Evolutionary conservation across 1,140 invertebrate species (phyloP).

Genomic region (Eubasilissa regina): DNA sequence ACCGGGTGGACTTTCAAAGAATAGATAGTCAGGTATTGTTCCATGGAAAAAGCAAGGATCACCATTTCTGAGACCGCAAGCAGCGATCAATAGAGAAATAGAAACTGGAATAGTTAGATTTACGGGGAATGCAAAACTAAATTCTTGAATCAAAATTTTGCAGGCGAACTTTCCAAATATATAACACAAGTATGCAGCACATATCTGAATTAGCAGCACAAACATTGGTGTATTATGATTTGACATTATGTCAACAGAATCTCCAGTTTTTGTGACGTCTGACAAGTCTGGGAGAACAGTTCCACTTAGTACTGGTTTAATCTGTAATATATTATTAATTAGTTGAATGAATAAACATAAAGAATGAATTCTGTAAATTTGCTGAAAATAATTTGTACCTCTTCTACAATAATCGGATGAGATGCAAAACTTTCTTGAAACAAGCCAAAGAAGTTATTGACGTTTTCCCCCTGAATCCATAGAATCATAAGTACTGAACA

Average conservation of each 20-base stretch:
- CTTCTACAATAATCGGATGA: slow-evolving; percentile 85
- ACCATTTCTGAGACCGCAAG: slow-evolving; percentile 89
- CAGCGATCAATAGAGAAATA: slow-evolving; percentile 91
- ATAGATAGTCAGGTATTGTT: slow-evolving; percentile 89
- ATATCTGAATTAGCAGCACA: slow-evolving; percentile 87
- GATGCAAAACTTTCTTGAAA: slow-evolving; percentile 83
- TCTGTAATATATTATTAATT: slow-evolving; percentile 65
- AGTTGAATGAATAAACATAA: background rate
- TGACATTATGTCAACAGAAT: slow-evolving; percentile 80
- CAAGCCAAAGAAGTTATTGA: slow-evolving; percentile 84
- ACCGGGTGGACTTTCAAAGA: slow-evolving; percentile 88
- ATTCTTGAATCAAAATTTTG: slow-evolving; percentile 96
- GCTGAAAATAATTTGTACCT: slow-evolving; percentile 68
- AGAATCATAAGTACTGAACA: slow-evolving; percentile 82
- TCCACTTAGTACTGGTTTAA: slow-evolving; percentile 72
- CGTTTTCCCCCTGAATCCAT: slow-evolving; percentile 82
- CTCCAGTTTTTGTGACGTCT: slow-evolving; percentile 80
- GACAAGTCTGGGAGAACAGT: slow-evolving; percentile 81
- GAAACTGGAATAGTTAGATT: slow-evolving; percentile 92
- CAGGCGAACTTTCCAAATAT: slow-evolving; percentile 96
- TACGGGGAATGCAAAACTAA: slow-evolving; percentile 96
- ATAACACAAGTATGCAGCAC: slow-evolving; percentile 90
- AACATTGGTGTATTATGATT: slow-evolving; percentile 83
- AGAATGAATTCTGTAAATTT: background rate
- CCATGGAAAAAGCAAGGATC: slow-evolving; percentile 92